phyloP scores from a whole-genome alignment of 2,888 invertebrate genomes.

The Mamestra brassicae region DNA sequence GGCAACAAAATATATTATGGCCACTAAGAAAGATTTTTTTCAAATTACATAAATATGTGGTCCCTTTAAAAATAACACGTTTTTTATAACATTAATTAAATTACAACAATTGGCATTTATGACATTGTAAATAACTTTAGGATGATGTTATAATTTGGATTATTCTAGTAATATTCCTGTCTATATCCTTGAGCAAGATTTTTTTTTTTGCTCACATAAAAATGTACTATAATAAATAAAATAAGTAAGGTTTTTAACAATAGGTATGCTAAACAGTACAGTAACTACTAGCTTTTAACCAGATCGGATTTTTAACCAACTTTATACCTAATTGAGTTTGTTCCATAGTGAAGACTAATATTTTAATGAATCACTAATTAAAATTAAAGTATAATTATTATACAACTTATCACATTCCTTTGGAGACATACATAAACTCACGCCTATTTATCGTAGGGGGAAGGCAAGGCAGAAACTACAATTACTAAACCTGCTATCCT shows the following conservation, averaged over 20 bases:
- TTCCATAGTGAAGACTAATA: not conserved
- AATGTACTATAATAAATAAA: not conserved
- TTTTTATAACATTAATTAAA: slow-evolving; percentile 62
- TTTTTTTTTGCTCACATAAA: not conserved
- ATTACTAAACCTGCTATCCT: not conserved
- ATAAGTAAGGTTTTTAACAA: not conserved
- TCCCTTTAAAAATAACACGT: slow-evolving; percentile 74
- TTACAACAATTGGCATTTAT: slow-evolving; percentile 55
- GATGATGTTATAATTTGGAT: slow-evolving; percentile 22
- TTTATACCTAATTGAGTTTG: slow-evolving; percentile 2
- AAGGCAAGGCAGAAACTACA: not conserved
- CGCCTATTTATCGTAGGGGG: not conserved
- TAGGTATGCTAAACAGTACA: slow-evolving; percentile 4
- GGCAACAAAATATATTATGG: slow-evolving; percentile 78
- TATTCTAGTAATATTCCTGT: slow-evolving; percentile 17
- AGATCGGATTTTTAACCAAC: not conserved
- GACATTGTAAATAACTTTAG: slow-evolving; percentile 22
- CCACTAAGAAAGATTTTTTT: slow-evolving; percentile 67
- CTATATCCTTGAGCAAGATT: slow-evolving; percentile 35
- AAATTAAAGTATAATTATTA: slow-evolving; percentile 16
- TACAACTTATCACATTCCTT: slow-evolving; percentile 42
- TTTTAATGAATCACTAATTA: slow-evolving; percentile 4
- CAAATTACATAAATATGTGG: slow-evolving; percentile 71
- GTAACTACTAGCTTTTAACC: slow-evolving; percentile 7
- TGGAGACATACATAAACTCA: slow-evolving; percentile 2